Evolutionary conservation across 2,113 vertebrate genomes (phyloP).

Genomic region (Corapipo altera): DNA sequence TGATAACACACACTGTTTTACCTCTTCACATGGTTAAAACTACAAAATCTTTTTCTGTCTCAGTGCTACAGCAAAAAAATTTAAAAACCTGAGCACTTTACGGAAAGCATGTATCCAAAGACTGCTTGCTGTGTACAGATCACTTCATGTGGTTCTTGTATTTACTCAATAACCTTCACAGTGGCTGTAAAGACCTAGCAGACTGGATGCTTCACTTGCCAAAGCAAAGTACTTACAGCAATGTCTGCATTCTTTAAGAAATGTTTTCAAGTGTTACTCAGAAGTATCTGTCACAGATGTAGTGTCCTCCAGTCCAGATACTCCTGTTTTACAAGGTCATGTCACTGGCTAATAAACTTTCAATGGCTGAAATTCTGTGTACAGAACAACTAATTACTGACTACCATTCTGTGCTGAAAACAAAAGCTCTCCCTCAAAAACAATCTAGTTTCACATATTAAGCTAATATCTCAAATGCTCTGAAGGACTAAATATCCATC

Average conservation of each 20-base stretch:
- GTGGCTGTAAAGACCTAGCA: not conserved
- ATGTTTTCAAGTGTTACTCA: not conserved
- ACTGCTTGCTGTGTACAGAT: not conserved
- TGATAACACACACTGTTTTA: not conserved
- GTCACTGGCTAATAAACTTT: not conserved
- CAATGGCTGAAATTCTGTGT: not conserved
- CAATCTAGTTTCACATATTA: not conserved
- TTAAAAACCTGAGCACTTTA: not conserved
- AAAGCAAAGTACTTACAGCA: not conserved
- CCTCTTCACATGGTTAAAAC: not conserved
- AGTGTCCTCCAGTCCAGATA: not conserved
- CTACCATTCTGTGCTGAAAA: not conserved
- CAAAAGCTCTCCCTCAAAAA: not conserved
- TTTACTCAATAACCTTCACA: not conserved
- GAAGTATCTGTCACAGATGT: not conserved
- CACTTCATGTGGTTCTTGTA: not conserved
- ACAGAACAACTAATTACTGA: not conserved
- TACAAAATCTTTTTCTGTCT: not conserved
- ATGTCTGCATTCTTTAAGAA: not conserved
- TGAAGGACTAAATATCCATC: not conserved
- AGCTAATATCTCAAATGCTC: not conserved
- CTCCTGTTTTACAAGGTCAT: not conserved
- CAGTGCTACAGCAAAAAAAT: not conserved
- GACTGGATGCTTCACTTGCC: not conserved
- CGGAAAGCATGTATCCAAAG: not conserved